Evolutionary conservation across 2,888 invertebrate genomes (phyloP).

Genomic region (Rhamphomyia laevipes): DNA sequence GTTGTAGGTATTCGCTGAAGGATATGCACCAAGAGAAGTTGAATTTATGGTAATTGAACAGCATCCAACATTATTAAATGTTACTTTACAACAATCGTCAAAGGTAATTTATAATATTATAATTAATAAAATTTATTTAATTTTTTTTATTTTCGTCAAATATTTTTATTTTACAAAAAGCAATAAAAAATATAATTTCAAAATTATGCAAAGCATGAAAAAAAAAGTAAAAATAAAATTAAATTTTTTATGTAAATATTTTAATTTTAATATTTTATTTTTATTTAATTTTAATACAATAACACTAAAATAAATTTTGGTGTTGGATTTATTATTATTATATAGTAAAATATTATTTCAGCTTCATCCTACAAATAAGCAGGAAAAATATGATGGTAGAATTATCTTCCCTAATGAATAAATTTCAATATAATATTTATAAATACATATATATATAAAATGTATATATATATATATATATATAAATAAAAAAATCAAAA

Average conservation of each 20-base stretch:
- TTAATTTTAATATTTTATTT: background rate
- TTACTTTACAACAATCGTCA: slow-evolving; percentile 59
- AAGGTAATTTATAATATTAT: slow-evolving; percentile 49
- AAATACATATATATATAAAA: no score
- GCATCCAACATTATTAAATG: slow-evolving; percentile 73
- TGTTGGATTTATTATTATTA: slow-evolving; percentile 7
- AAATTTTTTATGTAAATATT: background rate
- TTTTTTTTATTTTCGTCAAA: background rate
- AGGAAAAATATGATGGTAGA: slow-evolving; percentile 11
- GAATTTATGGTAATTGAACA: slow-evolving; percentile 78
- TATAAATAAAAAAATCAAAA: no score
- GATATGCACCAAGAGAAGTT: slow-evolving; percentile 69
- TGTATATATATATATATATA: no score
- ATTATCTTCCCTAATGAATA: slow-evolving; percentile 5
- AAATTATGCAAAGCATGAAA: background rate
- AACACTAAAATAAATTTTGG: background rate
- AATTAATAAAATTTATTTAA: background rate
- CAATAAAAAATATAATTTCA: background rate
- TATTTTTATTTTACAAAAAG: slow-evolving; percentile 12
- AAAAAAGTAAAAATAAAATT: no score
- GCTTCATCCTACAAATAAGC: slow-evolving; percentile 6
- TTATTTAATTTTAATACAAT: background rate
- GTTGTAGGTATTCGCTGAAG: slow-evolving; percentile 67
- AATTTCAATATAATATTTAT: no score
- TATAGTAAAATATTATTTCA: slow-evolving; percentile 13